These are phyloP conservation scores for Morus bassanus DNA, from an alignment of 2,797 vertebrate species.

Conservation along the genomic window DNA sequence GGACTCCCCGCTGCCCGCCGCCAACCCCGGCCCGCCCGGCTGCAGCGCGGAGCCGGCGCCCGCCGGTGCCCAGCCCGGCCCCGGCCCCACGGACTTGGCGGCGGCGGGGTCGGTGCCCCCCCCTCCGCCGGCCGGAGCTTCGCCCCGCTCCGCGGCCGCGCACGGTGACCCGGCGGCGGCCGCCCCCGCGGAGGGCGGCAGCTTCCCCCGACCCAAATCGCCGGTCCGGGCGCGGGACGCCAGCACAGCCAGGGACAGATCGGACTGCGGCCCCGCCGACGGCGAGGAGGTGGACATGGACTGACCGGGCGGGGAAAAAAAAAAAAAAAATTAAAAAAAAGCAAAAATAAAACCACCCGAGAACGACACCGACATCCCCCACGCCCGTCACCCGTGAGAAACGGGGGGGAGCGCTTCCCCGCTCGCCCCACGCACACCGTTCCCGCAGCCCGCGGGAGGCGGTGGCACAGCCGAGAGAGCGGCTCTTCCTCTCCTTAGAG, in stretches of 20 bases:
- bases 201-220: slow-evolving; percentile 74
- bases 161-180: slow-evolving; percentile 7
- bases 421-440: slow-evolving; percentile 51
- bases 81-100: slow-evolving; percentile 37
- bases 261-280: slow-evolving; percentile 77
- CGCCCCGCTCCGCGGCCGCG: neutral
- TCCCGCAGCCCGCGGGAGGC: slow-evolving; percentile 72
- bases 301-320: neutral
- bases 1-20: slow-evolving; percentile 71
- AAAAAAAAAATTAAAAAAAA: neutral
- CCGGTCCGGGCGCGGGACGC: slow-evolving; percentile 74
- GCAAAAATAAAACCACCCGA: neutral
- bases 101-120: neutral
- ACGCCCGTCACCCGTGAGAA: neutral
- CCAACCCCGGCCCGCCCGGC: slow-evolving; percentile 58
- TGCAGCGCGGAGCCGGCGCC: slow-evolving; percentile 69
- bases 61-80: slow-evolving; percentile 64
- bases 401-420: neutral
- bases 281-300: slow-evolving; percentile 79
- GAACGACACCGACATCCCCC: neutral
- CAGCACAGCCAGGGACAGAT: slow-evolving; percentile 77
- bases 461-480: neutral
- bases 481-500: slow-evolving; percentile 44
- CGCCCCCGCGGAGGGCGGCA: slow-evolving; percentile 66
- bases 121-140: neutral